Percentiles rank a stretch among this genome's conserved stretches.
These are phyloP conservation scores for Epinephelus malabaricus DNA, from an alignment of 2,797 vertebrate genomes.

Conservation along the genomic window DNA sequence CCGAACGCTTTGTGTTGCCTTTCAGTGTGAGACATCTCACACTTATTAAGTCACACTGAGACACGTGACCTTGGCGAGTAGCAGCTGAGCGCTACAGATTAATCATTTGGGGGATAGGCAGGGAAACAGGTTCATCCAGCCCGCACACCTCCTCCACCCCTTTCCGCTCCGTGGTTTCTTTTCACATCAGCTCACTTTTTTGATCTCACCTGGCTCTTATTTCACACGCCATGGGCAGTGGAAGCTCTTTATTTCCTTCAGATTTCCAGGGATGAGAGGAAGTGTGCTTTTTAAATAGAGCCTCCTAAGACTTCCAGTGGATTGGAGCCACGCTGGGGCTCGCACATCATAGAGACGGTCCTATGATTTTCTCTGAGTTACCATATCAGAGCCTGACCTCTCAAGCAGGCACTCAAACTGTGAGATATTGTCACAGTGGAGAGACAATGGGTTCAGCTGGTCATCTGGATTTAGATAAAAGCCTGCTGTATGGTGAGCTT, in stretches of 20 bases:
- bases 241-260: conserved; percentile 26
- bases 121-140: conserved; percentile 8
- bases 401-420: conserved; percentile 40
- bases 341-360: conserved; percentile 24
- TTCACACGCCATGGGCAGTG: conserved; percentile 66
- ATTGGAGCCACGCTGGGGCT: conserved; percentile 44
- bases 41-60: conserved; percentile 48
- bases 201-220: conserved; percentile 72
- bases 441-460: conserved; percentile 22
- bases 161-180: conserved; percentile 35
- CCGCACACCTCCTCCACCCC: conserved; percentile 7
- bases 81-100: conserved; percentile 43
- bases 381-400: conserved; percentile 55
- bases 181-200: conserved; percentile 63
- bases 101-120: conserved; percentile 30
- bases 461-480: conserved; percentile 37
- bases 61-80: conserved; percentile 31
- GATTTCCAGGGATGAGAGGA: conserved; percentile 56
- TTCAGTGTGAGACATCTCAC: conserved; percentile 23
- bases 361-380: conserved; percentile 59
- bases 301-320: conserved; percentile 30
- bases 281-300: conserved; percentile 70
- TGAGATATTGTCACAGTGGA: conserved; percentile 27
- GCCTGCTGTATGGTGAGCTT: background rate
- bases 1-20: conserved; percentile 4